Evolutionary conservation across 2,888 invertebrate genomes (phyloP), one percentile per base, ranked within the genome.

Genomic region (Drosophila mimica): DNA sequence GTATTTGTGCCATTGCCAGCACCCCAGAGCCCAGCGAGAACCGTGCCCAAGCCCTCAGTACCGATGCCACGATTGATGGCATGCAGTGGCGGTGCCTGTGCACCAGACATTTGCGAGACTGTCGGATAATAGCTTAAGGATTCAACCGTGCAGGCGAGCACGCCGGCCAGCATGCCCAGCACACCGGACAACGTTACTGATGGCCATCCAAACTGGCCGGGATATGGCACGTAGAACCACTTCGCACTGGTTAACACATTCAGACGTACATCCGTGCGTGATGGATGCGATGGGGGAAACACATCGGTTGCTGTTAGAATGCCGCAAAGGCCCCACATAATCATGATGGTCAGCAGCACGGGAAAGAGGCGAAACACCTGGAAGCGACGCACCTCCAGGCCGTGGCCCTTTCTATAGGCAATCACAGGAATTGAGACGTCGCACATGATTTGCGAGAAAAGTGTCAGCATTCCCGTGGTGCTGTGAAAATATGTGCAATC

Each of bases 111-210:
- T 91, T 95, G 94, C 0, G 98, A 97, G 2, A 97, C 97, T n/a
- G 97, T 97, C 61, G 97, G 97, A 93, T 98, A 98, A 92, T 98
- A 98, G 87, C 97, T 97, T 71, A 98, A 95, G 6, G 96, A 96
- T 92, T 97, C 97, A 17, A 97, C 96, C 0, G 96, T 96, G 79
- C 97, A 96, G 0, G 96, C 96, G 38, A 97, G 91, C 30, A 97
- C 96, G 0, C 96, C 97, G 0, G 96, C 96, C 64, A 97, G 87
- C 95, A 97, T 96, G 5, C 97, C 97, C 66, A 97, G 93, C 17
- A 96, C 96, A 0, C 96, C 96, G 4, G 93, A 92, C 54, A 96
- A 93, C 40, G 95, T 96, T 6, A 97, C 95, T 0, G 96, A 96
- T 0, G 97, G 97, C 31, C 92, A 74, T 0, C 97, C 97, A 95